Base-by-base conservation (phyloP, 2,888 invertebrate species). In the Pandemis cinnamomeana region DNA sequence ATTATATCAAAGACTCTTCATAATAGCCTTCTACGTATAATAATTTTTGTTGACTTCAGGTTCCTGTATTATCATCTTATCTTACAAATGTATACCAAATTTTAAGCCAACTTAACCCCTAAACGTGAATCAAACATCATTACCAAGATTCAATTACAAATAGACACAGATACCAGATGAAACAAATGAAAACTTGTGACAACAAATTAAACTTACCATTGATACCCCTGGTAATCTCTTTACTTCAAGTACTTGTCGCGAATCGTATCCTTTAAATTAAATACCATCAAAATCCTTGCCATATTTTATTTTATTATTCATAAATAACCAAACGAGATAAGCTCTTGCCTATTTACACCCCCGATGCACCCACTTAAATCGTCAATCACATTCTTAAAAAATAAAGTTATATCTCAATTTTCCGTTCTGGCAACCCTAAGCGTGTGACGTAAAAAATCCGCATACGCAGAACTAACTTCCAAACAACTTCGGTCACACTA, bases 361-460 rank as follows among this genome's bases (percentile, higher is more conserved):
- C 76, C 79, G 80, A 80, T 83, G 82, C 85, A 84, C 83, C 86
- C 85, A 85, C 86, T 89, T 84, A 88, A 88, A 82, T 86, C 90
- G 89, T 93, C 92, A 92, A 93, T 92, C 92, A 90, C 89, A 81
- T 85, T 84, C 85, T 85, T 82, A 85, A 89, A 58, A 91, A 93
- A 92, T 92, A 91, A 92, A 92, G 91, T 93, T 92, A 93, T 89
- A 87, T 85, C 87, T 82, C 91, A 92, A 93, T 93, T 93, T 93
- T 91, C 89, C 93, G 88, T 90, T 87, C 87, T 91, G 83, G 78
- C 88, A 87, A 87, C 85, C 87, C 87, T 84, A 82, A 86, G 84
- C 86, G 87, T 91, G 87, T 91, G 89, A 87, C 86, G 85, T 77
- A 82, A 86, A 89, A 89, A 88, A 85, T 83, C 83, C 82, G 79